Evolutionary conservation across 2,797 vertebrate genomes (phyloP), one percentile per base, ranked within the genome.

Genomic region (Meriones psammophilus): DNA sequence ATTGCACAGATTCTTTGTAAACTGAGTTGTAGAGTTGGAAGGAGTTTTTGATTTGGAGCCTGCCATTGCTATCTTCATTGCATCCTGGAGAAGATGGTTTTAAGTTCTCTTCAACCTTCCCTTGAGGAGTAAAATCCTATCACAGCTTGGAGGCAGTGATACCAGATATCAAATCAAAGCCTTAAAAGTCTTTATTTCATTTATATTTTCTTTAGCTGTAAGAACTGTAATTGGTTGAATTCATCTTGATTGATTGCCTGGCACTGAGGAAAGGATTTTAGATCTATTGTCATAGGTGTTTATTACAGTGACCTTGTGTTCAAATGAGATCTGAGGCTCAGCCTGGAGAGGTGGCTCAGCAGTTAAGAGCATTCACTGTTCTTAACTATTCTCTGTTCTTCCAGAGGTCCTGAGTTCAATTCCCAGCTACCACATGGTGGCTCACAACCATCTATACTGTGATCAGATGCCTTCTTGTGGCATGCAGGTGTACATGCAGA

Each of bases 161-260:
- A 84, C 87, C 24, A 94, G 64, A 89, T 69, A 79, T 56, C 84
- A 89, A 86, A 84, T 54, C 62, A 56, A 91, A 7, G 69, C 0
- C 62, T 93, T 86, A 76, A 54, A 76, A 28, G 77, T 86, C 10
- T 80, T 88, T 46, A 88, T 79, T 91, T 96, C 50, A 79, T 71
- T 77, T 88, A 58, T 89, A 93, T 89, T 94, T 96, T 84, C 94
- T 80, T 88, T 92, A 12, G 6, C 68, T 81, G 28, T 83, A 92
- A 56, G 76, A 88, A 58, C 56, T 88, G 36, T 60, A 92, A 92
- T 73, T 94, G 71, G 36, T 60, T 80, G 42, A 92, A 46, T 93
- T 50, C 36, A 89, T 94, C 26, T 13, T 79, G 33, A 91, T 5
- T 69, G 22, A 91, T 68, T 89, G 26, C 15, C n/a, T 94, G 62